Percentiles rank a stretch among this genome's conserved stretches.
Evolutionary conservation across 1,140 invertebrate genomes (phyloP).

Genomic region (Mizuhopecten yessoensis): DNA sequence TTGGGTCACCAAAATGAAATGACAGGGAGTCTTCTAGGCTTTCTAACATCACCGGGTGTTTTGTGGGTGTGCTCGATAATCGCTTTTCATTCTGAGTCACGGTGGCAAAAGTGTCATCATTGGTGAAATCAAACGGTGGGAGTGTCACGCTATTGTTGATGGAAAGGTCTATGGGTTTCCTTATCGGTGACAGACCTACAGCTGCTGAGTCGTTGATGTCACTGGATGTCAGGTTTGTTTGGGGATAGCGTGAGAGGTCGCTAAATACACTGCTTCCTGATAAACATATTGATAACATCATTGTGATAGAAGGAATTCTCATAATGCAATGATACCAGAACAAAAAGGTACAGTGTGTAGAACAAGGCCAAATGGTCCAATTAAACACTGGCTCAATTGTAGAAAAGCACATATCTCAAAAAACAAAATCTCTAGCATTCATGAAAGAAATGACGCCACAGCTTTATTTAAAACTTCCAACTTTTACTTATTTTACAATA

Average conservation of each 20-base stretch:
- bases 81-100: not conserved
- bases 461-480: too few relatives aligned
- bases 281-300: not conserved
- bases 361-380: too few relatives aligned
- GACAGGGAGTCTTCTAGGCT: conserved; percentile 48
- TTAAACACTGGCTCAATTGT: too few relatives aligned
- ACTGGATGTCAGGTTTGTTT: not conserved
- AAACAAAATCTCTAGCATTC: too few relatives aligned
- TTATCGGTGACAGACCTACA: not conserved
- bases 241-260: not conserved
- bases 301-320: too few relatives aligned
- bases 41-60: conserved; percentile 1
- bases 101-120: conserved; percentile 13
- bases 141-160: conserved; percentile 34
- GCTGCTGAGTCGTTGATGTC: conserved; percentile 13
- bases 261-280: conserved; percentile 33
- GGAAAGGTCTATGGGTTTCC: not conserved
- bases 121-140: conserved; percentile 4
- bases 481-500: not conserved
- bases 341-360: too few relatives aligned
- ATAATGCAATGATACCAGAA: too few relatives aligned
- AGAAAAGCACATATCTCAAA: too few relatives aligned
- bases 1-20: conserved; percentile 34
- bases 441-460: too few relatives aligned
- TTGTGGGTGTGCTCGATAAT: conserved; percentile 45